Conservation (phyloP, 2,797 vertebrate species). For the Cryptoblepharus egeriae region DNA sequence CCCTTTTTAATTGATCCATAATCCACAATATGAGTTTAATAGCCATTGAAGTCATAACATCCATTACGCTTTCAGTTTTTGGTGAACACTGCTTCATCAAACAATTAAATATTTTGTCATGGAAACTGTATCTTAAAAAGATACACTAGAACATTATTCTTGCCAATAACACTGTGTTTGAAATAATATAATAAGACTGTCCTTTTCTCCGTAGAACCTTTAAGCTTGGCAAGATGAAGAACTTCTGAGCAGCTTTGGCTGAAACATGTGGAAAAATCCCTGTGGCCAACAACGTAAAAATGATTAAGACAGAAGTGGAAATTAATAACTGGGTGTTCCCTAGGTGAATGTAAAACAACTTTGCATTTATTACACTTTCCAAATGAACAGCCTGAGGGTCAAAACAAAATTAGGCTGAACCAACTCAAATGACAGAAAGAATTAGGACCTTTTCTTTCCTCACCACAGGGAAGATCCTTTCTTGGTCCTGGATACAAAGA, state of each 20-base stretch:
- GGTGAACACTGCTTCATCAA: background rate
- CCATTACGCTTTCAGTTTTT: background rate
- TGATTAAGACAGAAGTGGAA: background rate
- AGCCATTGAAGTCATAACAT: too few relatives aligned
- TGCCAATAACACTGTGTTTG: conserved; percentile 40
- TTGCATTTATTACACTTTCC: conserved; percentile 51
- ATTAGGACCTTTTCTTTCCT: conserved; percentile 54
- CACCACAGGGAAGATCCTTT: background rate
- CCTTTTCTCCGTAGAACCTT: background rate
- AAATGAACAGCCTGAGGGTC: conserved; percentile 18
- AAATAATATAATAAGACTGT: conserved; percentile 47
- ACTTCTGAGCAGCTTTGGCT: background rate
- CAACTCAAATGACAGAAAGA: conserved; percentile 38
- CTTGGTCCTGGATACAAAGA: conserved; percentile 66
- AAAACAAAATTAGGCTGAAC: conserved; percentile 55
- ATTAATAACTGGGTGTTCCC: conserved; percentile 39
- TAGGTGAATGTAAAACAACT: conserved; percentile 50
- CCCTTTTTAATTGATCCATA: background rate
- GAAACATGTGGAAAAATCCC: background rate
- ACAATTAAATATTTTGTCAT: background rate
- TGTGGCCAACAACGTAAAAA: background rate
- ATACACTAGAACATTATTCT: conserved; percentile 33
- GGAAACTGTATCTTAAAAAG: background rate
- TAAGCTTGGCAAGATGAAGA: background rate
- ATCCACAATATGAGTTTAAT: too few relatives aligned